Percentiles rank a stretch among this genome's conserved stretches.
Conservation (phyloP, 37 sponge, comb jelly and placozoan species). For the Agelas oroides region DNA sequence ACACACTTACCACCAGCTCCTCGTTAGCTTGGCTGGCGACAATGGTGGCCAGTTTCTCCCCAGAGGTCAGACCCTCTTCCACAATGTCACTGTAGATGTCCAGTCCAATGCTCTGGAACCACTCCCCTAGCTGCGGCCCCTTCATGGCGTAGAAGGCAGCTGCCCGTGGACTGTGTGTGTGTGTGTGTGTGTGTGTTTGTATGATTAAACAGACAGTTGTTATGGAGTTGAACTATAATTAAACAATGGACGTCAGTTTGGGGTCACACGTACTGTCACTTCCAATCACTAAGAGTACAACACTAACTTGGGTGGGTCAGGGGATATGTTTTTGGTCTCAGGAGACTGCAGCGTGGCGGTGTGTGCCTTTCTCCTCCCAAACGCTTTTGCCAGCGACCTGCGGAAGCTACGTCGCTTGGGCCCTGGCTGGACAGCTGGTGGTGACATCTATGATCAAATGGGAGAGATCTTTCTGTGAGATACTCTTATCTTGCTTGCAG, state of each 20-base stretch:
- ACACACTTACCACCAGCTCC: conserved; percentile 42
- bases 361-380: background rate
- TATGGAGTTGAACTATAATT: background rate
- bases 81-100: conserved; percentile 51
- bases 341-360: background rate
- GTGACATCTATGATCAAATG: too few relatives aligned
- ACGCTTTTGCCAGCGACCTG: conserved; percentile 6
- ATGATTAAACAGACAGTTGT: background rate
- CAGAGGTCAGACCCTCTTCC: conserved; percentile 10
- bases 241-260: too few relatives aligned
- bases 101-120: conserved; percentile 54
- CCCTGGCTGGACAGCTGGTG: background rate
- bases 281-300: too few relatives aligned
- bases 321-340: background rate
- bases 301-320: background rate
- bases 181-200: background rate
- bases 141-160: conserved; percentile 31
- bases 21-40: background rate
- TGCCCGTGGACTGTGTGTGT: conserved; percentile 38
- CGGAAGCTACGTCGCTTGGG: conserved; percentile 17
- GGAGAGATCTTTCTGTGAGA: too few relatives aligned
- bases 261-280: too few relatives aligned
- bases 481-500: too few relatives aligned
- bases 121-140: conserved; percentile 26
- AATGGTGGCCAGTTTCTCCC: conserved; percentile 44